Conservation (phyloP, 2,797 vertebrate genomes). For the Spea hammondii region DNA sequence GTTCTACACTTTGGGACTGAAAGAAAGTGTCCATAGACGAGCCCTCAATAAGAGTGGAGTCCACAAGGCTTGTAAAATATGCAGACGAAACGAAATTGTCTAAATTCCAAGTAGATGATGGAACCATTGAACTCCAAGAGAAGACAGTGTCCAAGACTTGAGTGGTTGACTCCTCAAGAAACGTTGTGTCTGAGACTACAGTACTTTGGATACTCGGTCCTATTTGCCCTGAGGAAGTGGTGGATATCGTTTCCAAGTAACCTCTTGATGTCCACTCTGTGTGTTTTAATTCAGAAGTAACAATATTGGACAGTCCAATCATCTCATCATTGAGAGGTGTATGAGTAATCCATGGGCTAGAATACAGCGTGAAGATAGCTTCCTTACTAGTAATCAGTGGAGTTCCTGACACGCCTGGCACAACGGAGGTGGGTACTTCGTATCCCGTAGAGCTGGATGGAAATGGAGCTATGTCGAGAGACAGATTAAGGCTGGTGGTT, state of each 20-base stretch:
- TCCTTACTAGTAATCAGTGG: slow-evolving; percentile 37
- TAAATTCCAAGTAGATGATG: slow-evolving; percentile 70
- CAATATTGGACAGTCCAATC: slow-evolving; percentile 65
- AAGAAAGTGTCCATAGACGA: slow-evolving; percentile 48
- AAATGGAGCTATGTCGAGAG: slow-evolving; percentile 44
- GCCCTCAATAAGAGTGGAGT: slow-evolving; percentile 20
- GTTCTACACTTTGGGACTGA: slow-evolving; percentile 46
- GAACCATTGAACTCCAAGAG: slow-evolving; percentile 73
- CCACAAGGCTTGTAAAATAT: slow-evolving; percentile 53
- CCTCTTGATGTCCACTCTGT: slow-evolving; percentile 81
- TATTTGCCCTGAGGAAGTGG: slow-evolving; percentile 70
- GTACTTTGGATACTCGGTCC: slow-evolving; percentile 68
- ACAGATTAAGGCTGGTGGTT: slow-evolving; percentile 10
- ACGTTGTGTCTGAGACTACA: slow-evolving; percentile 66
- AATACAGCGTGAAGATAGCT: slow-evolving; percentile 43
- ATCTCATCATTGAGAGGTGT: slow-evolving; percentile 67
- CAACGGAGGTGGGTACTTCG: slow-evolving; percentile 25
- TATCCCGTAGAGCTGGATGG: slow-evolving; percentile 11
- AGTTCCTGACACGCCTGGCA: slow-evolving; percentile 42
- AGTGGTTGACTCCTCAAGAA: slow-evolving; percentile 73
- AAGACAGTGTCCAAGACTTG: slow-evolving; percentile 77
- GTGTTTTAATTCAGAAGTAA: slow-evolving; percentile 68
- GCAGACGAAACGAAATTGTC: background rate
- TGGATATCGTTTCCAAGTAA: slow-evolving; percentile 78
- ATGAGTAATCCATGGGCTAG: slow-evolving; percentile 64